Evolutionary conservation across 2,113 vertebrate genomes (phyloP).

Genomic region (Sakesphorus luctuosus): DNA sequence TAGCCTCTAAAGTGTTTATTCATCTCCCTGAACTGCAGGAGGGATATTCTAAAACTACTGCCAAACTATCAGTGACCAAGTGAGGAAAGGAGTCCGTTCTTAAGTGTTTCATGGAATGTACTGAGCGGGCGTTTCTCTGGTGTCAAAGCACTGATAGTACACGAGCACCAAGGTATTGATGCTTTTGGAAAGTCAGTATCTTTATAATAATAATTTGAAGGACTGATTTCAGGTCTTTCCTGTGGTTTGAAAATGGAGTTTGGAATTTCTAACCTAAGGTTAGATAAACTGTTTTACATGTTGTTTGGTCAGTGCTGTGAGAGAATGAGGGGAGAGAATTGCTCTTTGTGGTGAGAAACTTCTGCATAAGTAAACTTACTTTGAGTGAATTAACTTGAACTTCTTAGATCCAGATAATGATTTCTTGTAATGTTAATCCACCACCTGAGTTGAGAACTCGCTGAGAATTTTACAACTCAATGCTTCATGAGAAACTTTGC

Average conservation of each 20-base stretch:
- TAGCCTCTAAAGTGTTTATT: neutral
- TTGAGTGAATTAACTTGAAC: neutral
- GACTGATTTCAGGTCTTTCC: neutral
- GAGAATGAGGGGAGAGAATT: neutral
- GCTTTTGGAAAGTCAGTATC: neutral
- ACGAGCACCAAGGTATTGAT: fast-evolving
- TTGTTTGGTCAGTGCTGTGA: neutral
- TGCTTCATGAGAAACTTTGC: neutral
- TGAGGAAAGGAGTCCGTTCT: neutral
- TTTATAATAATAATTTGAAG: neutral
- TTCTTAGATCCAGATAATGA: neutral
- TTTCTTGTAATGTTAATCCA: neutral
- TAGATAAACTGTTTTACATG: neutral
- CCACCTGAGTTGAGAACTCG: neutral
- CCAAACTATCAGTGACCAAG: neutral
- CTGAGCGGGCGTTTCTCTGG: neutral
- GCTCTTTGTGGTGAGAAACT: neutral
- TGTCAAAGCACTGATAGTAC: neutral
- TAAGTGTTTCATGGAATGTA: neutral
- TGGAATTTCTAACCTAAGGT: neutral
- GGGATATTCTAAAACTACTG: neutral
- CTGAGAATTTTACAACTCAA: neutral
- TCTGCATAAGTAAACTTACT: neutral
- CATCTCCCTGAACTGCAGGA: neutral
- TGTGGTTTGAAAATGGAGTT: neutral